phyloP scores from a whole-genome alignment of 1,140 invertebrate species.

The Drosophila kohkoa region DNA sequence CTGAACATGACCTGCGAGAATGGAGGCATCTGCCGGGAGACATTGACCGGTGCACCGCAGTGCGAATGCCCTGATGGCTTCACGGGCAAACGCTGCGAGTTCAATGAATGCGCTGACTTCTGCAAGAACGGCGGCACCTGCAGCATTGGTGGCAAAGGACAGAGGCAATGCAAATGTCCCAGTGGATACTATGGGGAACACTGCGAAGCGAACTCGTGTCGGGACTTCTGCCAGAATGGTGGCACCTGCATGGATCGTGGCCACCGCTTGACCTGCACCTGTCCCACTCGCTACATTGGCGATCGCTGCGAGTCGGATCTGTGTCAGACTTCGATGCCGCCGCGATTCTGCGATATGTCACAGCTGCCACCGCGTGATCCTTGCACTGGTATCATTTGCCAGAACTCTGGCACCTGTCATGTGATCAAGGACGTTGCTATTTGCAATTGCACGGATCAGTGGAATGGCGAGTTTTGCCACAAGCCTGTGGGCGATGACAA shows the following conservation, averaged over 20 bases:
- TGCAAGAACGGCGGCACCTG: constrained; percentile 87
- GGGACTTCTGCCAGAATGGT: constrained; percentile 87
- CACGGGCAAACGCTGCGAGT: constrained; percentile 78
- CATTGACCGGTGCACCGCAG: constrained; percentile 79
- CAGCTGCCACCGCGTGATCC: constrained; percentile 68
- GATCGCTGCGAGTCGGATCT: constrained; percentile 79
- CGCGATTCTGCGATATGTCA: constrained; percentile 68
- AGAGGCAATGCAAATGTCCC: constrained; percentile 85
- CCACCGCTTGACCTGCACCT: constrained; percentile 64
- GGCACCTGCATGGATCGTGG: constrained; percentile 76
- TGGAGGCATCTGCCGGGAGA: constrained; percentile 82
- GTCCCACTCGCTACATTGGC: constrained; percentile 69
- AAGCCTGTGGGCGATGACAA: constrained; percentile 86
- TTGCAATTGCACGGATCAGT: constrained; percentile 89
- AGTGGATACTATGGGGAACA: constrained; percentile 86
- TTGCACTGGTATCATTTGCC: constrained; percentile 77
- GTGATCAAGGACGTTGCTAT: constrained; percentile 74
- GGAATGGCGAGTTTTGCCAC: constrained; percentile 89
- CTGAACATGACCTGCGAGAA: constrained; percentile 79
- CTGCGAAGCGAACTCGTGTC: constrained; percentile 87
- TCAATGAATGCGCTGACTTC: constrained; percentile 84
- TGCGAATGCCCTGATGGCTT: constrained; percentile 86
- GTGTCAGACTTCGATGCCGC: constrained; percentile 75
- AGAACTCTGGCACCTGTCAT: constrained; percentile 78
- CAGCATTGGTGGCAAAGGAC: constrained; percentile 78